Evolutionary conservation across 2,888 invertebrate species (phyloP).

Genomic region (Drosophila atroscutellata): DNA sequence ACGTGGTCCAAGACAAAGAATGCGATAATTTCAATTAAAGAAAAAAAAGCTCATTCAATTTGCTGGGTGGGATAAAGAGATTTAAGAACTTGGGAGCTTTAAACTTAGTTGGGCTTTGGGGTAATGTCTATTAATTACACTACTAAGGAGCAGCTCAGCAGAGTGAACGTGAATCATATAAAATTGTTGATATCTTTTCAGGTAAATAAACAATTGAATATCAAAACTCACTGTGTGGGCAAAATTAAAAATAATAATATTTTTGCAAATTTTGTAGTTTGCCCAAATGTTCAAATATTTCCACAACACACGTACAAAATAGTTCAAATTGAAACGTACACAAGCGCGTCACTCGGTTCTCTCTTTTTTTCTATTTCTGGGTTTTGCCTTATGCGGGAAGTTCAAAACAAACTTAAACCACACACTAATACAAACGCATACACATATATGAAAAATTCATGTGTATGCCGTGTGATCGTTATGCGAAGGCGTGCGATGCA

Average conservation of each 20-base stretch:
- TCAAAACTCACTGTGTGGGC: constrained; percentile 17
- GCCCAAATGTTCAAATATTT: constrained; percentile 47
- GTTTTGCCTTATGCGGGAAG: constrained; percentile 5
- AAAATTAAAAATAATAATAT: constrained; percentile 33
- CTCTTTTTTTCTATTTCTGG: constrained; percentile 1
- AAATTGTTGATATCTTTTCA: neutral
- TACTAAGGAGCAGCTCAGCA: neutral
- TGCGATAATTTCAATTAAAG: constrained; percentile 22
- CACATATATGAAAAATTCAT: neutral
- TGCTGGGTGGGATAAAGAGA: constrained; percentile 16
- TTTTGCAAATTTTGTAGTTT: constrained; percentile 33
- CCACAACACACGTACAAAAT: constrained; percentile 25
- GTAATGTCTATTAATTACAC: constrained; percentile 34
- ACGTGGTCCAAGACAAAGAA: constrained; percentile 33
- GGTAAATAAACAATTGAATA: constrained; percentile 4
- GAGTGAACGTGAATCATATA: neutral
- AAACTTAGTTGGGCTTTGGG: constrained; percentile 45
- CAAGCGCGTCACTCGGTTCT: constrained; percentile 22
- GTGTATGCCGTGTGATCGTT: constrained; percentile 9
- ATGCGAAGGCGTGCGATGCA: constrained; percentile 42
- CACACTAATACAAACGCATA: constrained; percentile 2
- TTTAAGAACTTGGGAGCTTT: constrained; percentile 8
- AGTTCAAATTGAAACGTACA: constrained; percentile 42
- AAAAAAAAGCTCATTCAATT: constrained; percentile 46
- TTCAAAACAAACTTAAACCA: constrained; percentile 5